phyloP scores from a whole-genome alignment of 35 echinoderm and acorn worm species.

The Holothuria glaberrima region DNA sequence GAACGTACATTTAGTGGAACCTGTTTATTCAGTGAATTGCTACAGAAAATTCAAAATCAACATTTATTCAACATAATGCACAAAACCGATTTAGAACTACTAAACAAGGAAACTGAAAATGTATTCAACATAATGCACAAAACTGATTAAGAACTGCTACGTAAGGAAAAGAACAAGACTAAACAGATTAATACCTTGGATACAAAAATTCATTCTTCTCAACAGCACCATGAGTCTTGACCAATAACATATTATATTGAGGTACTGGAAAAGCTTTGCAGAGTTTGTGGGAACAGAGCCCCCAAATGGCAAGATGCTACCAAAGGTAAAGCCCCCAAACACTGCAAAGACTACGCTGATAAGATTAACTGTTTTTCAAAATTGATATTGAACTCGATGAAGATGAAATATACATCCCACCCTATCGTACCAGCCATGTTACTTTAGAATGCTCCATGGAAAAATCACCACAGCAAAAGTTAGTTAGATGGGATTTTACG shows the following conservation, averaged over 20 bases:
- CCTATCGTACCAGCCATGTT: neutral
- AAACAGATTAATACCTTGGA: too few relatives aligned
- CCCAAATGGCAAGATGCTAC: neutral
- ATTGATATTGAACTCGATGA: conserved; percentile 1
- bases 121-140: too few relatives aligned
- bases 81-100: too few relatives aligned
- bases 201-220: too few relatives aligned
- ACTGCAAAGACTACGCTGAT: neutral
- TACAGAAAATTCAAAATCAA: too few relatives aligned
- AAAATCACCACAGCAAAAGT: neutral
- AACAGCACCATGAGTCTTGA: neutral
- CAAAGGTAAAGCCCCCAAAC: neutral
- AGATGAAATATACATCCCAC: neutral
- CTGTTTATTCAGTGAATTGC: too few relatives aligned
- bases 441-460: neutral
- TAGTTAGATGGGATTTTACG: too few relatives aligned
- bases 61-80: too few relatives aligned
- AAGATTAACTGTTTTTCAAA: neutral
- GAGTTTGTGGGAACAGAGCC: neutral
- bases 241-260: neutral
- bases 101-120: too few relatives aligned
- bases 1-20: too few relatives aligned
- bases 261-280: neutral
- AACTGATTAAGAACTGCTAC: too few relatives aligned
- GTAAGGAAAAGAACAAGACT: too few relatives aligned